Evolutionary conservation across 2,888 invertebrate species (phyloP).

Genomic region (Drosophila infuscata): DNA sequence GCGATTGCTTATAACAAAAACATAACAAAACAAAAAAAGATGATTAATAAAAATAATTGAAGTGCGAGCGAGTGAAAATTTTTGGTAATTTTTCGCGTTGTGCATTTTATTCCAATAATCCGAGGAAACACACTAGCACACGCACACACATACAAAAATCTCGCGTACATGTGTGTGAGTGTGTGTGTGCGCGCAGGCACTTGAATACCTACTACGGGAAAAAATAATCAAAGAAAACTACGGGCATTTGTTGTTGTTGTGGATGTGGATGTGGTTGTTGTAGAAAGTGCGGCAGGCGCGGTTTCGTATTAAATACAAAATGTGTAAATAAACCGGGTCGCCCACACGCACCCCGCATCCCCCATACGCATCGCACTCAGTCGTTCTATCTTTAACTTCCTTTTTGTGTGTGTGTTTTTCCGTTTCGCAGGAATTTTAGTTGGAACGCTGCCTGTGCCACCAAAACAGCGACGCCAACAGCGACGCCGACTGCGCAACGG

Average conservation of each 20-base stretch:
- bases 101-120: slow-evolving; percentile 42
- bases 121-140: slow-evolving; percentile 14
- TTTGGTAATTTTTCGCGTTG: slow-evolving; percentile 40
- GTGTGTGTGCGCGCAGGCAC: slow-evolving; percentile 53
- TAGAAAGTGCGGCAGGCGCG: slow-evolving; percentile 71
- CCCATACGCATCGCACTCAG: background rate
- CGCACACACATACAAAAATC: slow-evolving; percentile 21
- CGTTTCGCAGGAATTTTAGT: slow-evolving; percentile 48
- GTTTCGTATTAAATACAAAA: slow-evolving; percentile 49
- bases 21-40: slow-evolving; percentile 2
- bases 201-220: slow-evolving; percentile 57
- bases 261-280: slow-evolving; percentile 46
- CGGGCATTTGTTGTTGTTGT: slow-evolving; percentile 20
- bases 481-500: slow-evolving; percentile 32
- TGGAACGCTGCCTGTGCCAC: slow-evolving; percentile 31
- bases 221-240: slow-evolving; percentile 35
- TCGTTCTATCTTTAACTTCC: slow-evolving; percentile 43
- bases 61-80: slow-evolving; percentile 36
- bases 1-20: slow-evolving; percentile 40
- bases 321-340: slow-evolving; percentile 79
- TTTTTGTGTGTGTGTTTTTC: slow-evolving; percentile 34
- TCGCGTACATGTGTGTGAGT: slow-evolving; percentile 20
- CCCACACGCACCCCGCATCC: slow-evolving; percentile 31
- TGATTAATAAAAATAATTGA: slow-evolving; percentile 29
- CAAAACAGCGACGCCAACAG: slow-evolving; percentile 23